Evolutionary conservation across 1,140 invertebrate species (phyloP), one percentile per base, ranked within the genome.

Genomic region (Sarcophaga peregrina): DNA sequence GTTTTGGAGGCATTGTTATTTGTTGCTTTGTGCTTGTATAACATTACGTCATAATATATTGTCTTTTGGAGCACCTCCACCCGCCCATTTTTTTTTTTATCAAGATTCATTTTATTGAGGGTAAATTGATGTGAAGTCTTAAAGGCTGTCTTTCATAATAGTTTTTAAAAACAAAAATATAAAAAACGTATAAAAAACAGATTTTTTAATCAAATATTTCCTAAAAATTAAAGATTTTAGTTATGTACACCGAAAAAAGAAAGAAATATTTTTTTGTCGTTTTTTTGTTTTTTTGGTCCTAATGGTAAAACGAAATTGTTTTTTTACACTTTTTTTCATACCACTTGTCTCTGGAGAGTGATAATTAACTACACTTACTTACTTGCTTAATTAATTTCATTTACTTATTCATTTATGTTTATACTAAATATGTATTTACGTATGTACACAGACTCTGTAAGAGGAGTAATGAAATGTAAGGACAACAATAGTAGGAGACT

Each of bases 311-410:
- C 52, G 75, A 17, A 78, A 25, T 45, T 78, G 17, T 76, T 11
- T 74, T 76, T 47, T 75, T 50, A 9, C 48, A 47, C 4, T 9
- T 25, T 52, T 78, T 52, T 52, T 78, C 17, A 78, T 2, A 37
- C 25, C 25, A 37, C n/a, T 37, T 37, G 25, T 37, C 25, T 37
- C 25, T 4, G 25, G 25, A 37, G 25, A 37, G 25, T 37, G 25
- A 5, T 76, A 78, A 78, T 78, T 52, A 78, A 78, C 75, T 78
- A 78, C 75, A 78, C 15, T 78, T 78, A 78, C 75, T 78, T 78
- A 78, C 75, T 52, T 78, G 10, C 68, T 9, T 73, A 37, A 37
- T 37, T 50, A 76, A 7, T 76, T 62, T 20, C 8, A 68, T 25
- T 68, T 68, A 58, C 15, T 58, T 74, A 45, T 45, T 62, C 9